Evolutionary conservation across 2,888 invertebrate genomes (phyloP), one percentile per base, ranked within the genome.

Genomic region (Embidobia sp.): DNA sequence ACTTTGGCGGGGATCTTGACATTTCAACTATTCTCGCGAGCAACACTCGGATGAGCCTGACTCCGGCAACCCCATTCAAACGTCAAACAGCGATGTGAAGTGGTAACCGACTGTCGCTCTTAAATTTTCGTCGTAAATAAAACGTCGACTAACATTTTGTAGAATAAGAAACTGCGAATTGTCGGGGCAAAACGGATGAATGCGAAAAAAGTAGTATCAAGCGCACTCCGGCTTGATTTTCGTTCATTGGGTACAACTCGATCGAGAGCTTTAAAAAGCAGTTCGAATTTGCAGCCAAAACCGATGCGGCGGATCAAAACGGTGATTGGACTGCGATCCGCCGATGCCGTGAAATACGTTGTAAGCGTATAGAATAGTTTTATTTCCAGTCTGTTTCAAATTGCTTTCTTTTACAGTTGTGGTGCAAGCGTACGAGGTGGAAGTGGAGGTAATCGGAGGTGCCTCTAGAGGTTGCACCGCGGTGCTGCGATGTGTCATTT

Each of bases 401-500:
- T 72, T 67, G 22, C 35, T 53, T 63, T 75, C 11, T 48, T 83
- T 91, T 90, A 40, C 91, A 94, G 94, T 94, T 87, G 94, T 94
- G 83, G 93, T 94, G 64, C 94, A 94, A 87, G 92, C 93, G 70
- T 94, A 94, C 90, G 93, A 93, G 90, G 93, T 94, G 81, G 93
- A 93, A 85, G 93, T 94, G 78, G 94, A 94, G 89, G 93, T 94
- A 81, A 90, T 93, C 83, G 92, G 92, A 75, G 88, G 90, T 40
- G 93, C 94, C 69, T 92, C 94, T 44, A 91, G 93, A 82, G 94
- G 94, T 55, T 94, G 94, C 88, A 93, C 94, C 33, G 94, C 94
- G 67, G 93, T 94, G 77, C 90, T 94, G 80, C 93, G 94, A 86
- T 94, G 94, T 90, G 92, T 93, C 83, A 92, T 94, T 84, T 94